Evolutionary conservation across 2,888 invertebrate genomes (phyloP).

Genomic region (Drosophila rubida): DNA sequence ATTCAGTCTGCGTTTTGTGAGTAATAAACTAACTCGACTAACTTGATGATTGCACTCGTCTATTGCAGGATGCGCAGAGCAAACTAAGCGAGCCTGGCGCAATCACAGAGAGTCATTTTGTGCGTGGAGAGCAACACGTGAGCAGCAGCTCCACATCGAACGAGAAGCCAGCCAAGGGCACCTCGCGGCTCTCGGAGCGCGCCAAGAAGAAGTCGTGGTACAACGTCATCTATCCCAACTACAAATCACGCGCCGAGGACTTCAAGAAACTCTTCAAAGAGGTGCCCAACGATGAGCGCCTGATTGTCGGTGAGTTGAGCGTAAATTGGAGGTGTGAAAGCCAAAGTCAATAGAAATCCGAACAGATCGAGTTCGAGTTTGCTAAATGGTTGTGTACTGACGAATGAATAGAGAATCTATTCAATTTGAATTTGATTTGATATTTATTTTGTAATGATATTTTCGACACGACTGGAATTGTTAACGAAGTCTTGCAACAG

Average conservation of each 20-base stretch:
- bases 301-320: constrained; percentile 92
- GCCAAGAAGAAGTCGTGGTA: constrained; percentile 94
- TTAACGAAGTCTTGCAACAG: background rate
- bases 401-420: background rate
- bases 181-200: constrained; percentile 85
- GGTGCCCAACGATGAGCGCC: constrained; percentile 94
- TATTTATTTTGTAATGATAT: background rate
- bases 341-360: background rate
- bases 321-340: background rate
- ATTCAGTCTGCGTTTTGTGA: constrained; percentile 30
- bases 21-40: constrained; percentile 4
- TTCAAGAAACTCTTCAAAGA: constrained; percentile 97
- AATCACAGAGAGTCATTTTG: constrained; percentile 48
- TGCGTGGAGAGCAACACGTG: constrained; percentile 64
- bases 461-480: background rate
- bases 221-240: constrained; percentile 94
- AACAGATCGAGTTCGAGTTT: background rate
- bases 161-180: constrained; percentile 78
- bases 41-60: background rate
- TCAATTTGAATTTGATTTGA: background rate
- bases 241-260: constrained; percentile 96
- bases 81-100: constrained; percentile 60
- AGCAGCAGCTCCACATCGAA: constrained; percentile 61
- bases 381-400: background rate
- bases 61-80: constrained; percentile 58